Evolutionary conservation across 2,797 vertebrate genomes (phyloP).

Genomic region (Carapus acus): DNA sequence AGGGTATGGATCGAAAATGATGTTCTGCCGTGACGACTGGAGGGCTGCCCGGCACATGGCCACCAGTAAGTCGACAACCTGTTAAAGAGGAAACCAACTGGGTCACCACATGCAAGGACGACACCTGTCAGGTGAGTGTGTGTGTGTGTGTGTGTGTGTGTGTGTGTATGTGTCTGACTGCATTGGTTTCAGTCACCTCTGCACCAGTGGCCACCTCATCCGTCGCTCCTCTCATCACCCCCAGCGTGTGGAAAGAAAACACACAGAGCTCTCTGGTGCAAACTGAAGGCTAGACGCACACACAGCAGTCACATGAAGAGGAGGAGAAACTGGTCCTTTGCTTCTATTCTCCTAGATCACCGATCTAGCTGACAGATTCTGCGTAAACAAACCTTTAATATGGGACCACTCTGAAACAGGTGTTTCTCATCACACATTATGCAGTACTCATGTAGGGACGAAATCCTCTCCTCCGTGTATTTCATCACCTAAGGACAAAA

Average conservation of each 20-base stretch:
- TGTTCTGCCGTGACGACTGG: conserved; percentile 85
- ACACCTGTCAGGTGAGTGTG: not conserved
- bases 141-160: not conserved
- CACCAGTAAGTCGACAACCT: conserved; percentile 89
- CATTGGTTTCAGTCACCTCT: conserved; percentile 85
- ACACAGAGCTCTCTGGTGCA: conserved; percentile 92
- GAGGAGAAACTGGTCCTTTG: not conserved
- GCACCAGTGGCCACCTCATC: conserved; percentile 90
- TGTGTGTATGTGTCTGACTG: not conserved
- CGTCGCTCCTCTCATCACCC: conserved; percentile 88
- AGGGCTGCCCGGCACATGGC: conserved; percentile 90
- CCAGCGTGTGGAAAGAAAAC: conserved; percentile 88
- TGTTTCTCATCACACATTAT: conserved; percentile 95
- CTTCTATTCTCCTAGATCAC: not conserved
- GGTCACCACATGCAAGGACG: too few relatives aligned
- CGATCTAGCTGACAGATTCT: not conserved
- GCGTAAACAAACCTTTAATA: conserved; percentile 95
- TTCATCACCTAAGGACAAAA: conserved; percentile 81
- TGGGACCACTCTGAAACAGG: conserved; percentile 91
- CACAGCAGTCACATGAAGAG: not conserved
- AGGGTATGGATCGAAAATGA: conserved; percentile 91
- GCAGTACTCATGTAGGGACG: conserved; percentile 91
- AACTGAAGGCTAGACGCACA: conserved; percentile 79
- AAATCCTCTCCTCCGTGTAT: conserved; percentile 91
- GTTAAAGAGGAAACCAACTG: conserved; percentile 18